Base-by-base conservation (phyloP, 2,888 invertebrate species). In the Byasa hedistus region DNA sequence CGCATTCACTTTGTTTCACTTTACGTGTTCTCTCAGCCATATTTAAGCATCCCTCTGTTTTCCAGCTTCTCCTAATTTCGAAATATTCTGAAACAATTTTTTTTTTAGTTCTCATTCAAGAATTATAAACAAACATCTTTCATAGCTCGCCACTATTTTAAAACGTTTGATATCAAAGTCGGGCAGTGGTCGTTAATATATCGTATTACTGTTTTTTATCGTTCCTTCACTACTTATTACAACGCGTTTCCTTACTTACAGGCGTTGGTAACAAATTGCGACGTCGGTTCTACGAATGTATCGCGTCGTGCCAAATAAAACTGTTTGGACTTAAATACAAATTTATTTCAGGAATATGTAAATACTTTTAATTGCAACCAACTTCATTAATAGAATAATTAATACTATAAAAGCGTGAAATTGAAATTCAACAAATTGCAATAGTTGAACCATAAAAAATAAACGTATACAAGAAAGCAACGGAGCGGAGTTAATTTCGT, bases 81-180 rank as follows among this genome's bases (percentile, higher is more conserved):
- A 39, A 55, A 23, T 57, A 54, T 55, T 66, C 66, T 66, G 21
- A 55, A 66, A 66, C 61, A 61, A 61, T 15, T 57, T 57, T 61
- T 32, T 36, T 61, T 44, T 54, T 32, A 61, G 64, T 69, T 69
- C 66, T 71, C 70, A 71, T 70, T 69, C 71, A 69, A 70, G 66
- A 69, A 71, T 69, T 71, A 70, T 75, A 73, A 76, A 77, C 73
- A 74, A 71, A 70, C 65, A 67, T 75, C 72, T 75, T 76, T 79
- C 73, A 76, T 72, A 62, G 68, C 69, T 62, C 32, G 61, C 66
- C 39, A 60, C 61, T 68, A 65, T 67, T 68, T 69, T 66, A 69
- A 69, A 69, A 56, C 72, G 69, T 71, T 72, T 68, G 72, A 75
- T 78, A 80, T 78, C 73, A 76, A 78, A 79, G 76, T 69, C 72